Conservation (phyloP, 2,888 invertebrate genomes). For the Cryptocephalus primarius region DNA sequence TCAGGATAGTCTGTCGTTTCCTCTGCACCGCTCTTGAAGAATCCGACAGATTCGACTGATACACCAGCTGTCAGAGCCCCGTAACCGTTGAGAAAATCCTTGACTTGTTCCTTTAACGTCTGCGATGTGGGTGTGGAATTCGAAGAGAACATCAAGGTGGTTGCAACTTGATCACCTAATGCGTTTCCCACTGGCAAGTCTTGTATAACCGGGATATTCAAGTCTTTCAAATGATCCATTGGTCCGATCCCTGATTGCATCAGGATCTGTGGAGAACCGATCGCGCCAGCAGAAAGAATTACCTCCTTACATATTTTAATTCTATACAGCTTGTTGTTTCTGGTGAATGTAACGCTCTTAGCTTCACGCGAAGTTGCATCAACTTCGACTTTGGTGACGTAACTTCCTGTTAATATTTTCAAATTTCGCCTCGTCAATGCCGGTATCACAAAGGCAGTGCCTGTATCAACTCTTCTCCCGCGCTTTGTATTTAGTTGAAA, state of each 20-base stretch:
- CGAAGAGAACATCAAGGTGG: conserved; percentile 29
- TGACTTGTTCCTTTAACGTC: conserved; percentile 39
- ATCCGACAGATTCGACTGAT: not conserved
- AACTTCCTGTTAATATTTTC: conserved; percentile 55
- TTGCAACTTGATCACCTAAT: conserved; percentile 54
- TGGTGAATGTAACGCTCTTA: conserved; percentile 54
- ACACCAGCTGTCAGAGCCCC: conserved; percentile 5
- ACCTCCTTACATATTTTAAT: conserved; percentile 58
- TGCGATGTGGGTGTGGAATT: conserved; percentile 61
- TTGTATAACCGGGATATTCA: conserved; percentile 48
- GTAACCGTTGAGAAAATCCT: conserved; percentile 29
- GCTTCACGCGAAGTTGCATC: conserved; percentile 47
- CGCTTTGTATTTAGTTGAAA: conserved; percentile 52
- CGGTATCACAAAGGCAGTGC: conserved; percentile 63
- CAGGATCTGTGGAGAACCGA: conserved; percentile 71
- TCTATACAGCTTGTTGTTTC: conserved; percentile 41
- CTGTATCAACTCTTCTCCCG: conserved; percentile 63
- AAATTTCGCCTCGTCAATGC: conserved; percentile 52
- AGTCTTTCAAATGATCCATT: conserved; percentile 42
- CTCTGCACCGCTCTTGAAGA: conserved; percentile 1
- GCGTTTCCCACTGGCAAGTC: conserved; percentile 66
- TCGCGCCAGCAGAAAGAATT: conserved; percentile 63
- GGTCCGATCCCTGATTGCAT: conserved; percentile 76
- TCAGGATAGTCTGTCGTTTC: not conserved
- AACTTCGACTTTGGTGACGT: conserved; percentile 48